phyloP scores from a whole-genome alignment of 2,888 invertebrate species.

The Agrotis exclamationis region DNA sequence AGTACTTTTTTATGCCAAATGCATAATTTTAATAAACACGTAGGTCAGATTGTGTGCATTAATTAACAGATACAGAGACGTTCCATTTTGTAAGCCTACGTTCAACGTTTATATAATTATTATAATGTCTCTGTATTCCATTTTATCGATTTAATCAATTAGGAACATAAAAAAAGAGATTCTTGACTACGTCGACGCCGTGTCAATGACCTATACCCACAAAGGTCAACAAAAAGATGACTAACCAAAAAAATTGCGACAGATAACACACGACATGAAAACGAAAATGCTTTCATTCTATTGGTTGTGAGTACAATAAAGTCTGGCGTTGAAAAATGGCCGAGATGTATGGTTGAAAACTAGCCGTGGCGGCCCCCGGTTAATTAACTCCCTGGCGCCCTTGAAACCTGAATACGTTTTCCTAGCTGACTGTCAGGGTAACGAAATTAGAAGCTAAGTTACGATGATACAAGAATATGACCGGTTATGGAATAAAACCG shows the following conservation, averaged over 20 bases:
- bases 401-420: constrained; percentile 57
- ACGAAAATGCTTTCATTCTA: constrained; percentile 41
- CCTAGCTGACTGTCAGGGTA: constrained; percentile 35
- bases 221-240: neutral
- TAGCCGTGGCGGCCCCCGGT: constrained; percentile 20
- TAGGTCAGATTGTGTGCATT: neutral
- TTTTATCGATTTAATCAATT: too few species aligned
- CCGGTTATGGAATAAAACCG: neutral
- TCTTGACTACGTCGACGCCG: neutral
- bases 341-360: constrained; percentile 39
- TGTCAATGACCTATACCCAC: neutral
- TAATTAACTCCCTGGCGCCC: constrained; percentile 60
- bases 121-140: too few species aligned
- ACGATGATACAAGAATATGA: constrained; percentile 9
- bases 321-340: constrained; percentile 55
- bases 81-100: neutral
- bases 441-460: constrained; percentile 39
- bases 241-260: neutral
- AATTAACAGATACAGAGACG: too few species aligned
- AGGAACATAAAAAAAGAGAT: too few species aligned
- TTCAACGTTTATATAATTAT: too few species aligned
- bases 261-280: constrained; percentile 7
- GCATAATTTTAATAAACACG: too few species aligned
- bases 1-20: too few species aligned
- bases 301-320: constrained; percentile 43